Base-by-base conservation (phyloP, 35 echinoderm and acorn worm species). In the Acanthaster planci region DNA sequence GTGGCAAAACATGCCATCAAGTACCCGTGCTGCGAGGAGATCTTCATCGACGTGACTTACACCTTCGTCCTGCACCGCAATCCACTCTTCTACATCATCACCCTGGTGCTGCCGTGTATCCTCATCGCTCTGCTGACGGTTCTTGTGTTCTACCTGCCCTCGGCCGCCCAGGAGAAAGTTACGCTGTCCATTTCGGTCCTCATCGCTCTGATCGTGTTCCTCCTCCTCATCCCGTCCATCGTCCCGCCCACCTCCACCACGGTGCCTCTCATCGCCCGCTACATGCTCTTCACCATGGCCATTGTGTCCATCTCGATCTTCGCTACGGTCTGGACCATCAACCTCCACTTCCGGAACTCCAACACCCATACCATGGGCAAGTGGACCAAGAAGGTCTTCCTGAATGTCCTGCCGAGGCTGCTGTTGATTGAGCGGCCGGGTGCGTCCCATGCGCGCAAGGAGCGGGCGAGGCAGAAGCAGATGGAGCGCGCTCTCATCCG, bases 141-240 rank as follows among this genome's bases (percentile, higher is more conserved):
- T 1, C 52, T 93, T 6, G 91, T 93, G 1, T 97, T 97, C 60
- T 97, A 97, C 52, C 87, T 97, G 10, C 91, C 95, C 1, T 93
- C 95, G 38, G 95, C 93, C 59, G 90, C 95, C 39, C 90, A 93
- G 64, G 95, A 97, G 50, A 97, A 92, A 60, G 93, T 97, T 38
- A 97, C 95, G 2, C 91, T 97, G 34, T 92, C 86, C 87, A 97
- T 97, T n/a, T 97, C 94, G 0, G 90, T 92, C 34, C 72, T 92
- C 18, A 79, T 92, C 8, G 90, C 90, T 50, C 78, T 92, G 0
- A 92, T 85, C 59, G 90, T 92, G 90, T 92, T 92, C 51, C 79
- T 92, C 16, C 86, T 92, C 1, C 85, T 92, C 36, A 92, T 92
- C n/a, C 87, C 90, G 7, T 58, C 60, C 51, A 58, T 92, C 32